Evolutionary conservation across 2,797 vertebrate species (phyloP), one percentile per base, ranked within the genome.

Genomic region (Pterois miles): DNA sequence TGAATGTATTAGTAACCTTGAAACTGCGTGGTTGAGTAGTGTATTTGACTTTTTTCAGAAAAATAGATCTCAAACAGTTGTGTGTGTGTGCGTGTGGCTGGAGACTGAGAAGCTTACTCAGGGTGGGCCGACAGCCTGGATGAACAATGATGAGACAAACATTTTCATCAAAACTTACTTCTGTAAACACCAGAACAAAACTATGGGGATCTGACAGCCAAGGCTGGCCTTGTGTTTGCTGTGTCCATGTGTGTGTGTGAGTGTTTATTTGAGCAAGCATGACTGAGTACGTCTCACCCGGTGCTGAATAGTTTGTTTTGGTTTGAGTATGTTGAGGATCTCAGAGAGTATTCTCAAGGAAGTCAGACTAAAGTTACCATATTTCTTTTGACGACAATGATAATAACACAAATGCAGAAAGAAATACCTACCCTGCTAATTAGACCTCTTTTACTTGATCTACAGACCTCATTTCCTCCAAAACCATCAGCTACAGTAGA

Each of bases 231-330:
- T 66, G 60, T 81, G 80, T 85, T 83, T 77, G 68, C 54, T 74
- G 59, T 70, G 50, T 81, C 64, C 64, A 52, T 80, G 60, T 85
- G 78, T 84, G 62, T 78, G 69, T 86, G 78, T 65, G 66, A 71
- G 73, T 76, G 82, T 90, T 88, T 88, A 86, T 88, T 90, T 88
- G 74, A 86, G 54, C 74, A 83, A 88, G 81, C 65, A 25, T 88
- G 84, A 90, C 60, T 65, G 67, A 91, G 46, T 74, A 53, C 66
- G 74, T 86, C 84, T 90, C 80, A 71, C 69, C 64, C 65, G 25
- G 56, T 59, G 76, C 76, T 74, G 38, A 70, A 56, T 36, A 67
- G 80, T 87, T 83, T 90, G 80, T 86, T 88, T 89, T 76, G 48
- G 46, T 86, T 68, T 67, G 40, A 82, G 31, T 33, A 36, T 46